A percentile compares a stretch with the other conserved stretches of the same genome.
Conservation (phyloP, 2,113 vertebrate genomes). For the Engystomops pustulosus region DNA sequence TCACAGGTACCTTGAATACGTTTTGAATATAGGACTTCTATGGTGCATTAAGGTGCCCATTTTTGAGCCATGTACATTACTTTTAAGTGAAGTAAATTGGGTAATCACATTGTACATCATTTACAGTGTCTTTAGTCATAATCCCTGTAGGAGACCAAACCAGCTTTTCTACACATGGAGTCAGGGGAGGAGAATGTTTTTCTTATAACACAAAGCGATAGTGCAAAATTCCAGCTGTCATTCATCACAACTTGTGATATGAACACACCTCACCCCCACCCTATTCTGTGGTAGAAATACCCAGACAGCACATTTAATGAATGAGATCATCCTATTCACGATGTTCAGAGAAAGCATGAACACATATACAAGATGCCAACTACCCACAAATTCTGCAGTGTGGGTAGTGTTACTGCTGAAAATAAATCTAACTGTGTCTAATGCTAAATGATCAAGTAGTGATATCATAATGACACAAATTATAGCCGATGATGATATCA, state of each 20-base stretch:
- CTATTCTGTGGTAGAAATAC: conserved; percentile 21
- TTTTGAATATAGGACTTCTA: too few relatives aligned
- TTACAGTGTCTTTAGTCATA: neutral
- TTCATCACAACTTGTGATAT: conserved; percentile 29
- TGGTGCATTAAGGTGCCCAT: too few relatives aligned
- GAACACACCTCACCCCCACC: conserved; percentile 37
- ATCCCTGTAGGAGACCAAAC: neutral
- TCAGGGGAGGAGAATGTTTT: neutral
- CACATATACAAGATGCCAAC: neutral
- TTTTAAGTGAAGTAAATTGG: neutral
- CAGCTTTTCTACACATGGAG: neutral
- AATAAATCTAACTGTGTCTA: neutral
- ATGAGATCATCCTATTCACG: conserved; percentile 24
- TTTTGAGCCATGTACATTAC: neutral
- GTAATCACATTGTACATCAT: neutral
- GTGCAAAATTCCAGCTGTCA: conserved; percentile 35
- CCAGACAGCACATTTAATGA: conserved; percentile 23
- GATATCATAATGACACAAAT: neutral
- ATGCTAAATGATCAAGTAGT: neutral
- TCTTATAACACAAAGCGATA: neutral
- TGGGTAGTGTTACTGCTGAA: neutral
- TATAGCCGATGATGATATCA: neutral
- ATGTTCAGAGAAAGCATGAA: neutral
- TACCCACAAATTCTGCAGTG: neutral
- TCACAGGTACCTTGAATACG: too few relatives aligned